Base-by-base conservation (phyloP, 2,113 vertebrate species). In the Salvator merianae region DNA sequence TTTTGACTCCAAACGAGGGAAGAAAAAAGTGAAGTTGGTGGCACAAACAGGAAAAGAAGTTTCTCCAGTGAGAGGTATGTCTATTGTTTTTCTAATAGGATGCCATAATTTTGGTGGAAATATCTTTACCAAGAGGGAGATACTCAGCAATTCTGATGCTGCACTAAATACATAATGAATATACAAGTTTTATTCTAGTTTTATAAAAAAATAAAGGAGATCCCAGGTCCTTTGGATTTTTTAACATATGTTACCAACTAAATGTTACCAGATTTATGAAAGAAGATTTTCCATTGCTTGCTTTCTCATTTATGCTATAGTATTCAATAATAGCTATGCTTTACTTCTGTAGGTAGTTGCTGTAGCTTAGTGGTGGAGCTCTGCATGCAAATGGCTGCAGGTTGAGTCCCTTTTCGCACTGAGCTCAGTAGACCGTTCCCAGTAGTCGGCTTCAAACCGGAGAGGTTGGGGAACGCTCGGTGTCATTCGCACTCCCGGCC, bases 1-100 rank as follows among this genome's bases (percentile, higher is more conserved):
- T 88, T 99, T 99, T 96, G 97, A 98, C 79, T 97, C 97, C 82
- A 99, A 98, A 91, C 96, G 98, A 94, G 98, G 98, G 53, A 98
- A 97, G 94, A 99, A 97, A 92, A 96, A 93, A 75, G 94, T 99
- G 87, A 99, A 97, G 93, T 95, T 96, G 89, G 96, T 97, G 77
- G 93, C 94, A 70, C 91, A 94, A 38, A 86, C 86, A 85, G 96
- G 94, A 84, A 96, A 92, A 81, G 97, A 96, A 55, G 76, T 77
- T 13, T 86, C 91, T 90, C 91, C 90, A 86, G 85, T 83, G 88
- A 97, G 97, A 98, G 98, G 98, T 99, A 96, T 1, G n/a, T n/a
- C n/a, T n/a, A n/a, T n/a, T n/a, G 8, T 84, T 79, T 9, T 72
- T 30, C 53, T 63, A 18, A 30, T 18, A 18, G 26, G 16, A 72